Conservation (phyloP, 1,140 invertebrate species). For the Trichomalopsis sarcophagae region DNA sequence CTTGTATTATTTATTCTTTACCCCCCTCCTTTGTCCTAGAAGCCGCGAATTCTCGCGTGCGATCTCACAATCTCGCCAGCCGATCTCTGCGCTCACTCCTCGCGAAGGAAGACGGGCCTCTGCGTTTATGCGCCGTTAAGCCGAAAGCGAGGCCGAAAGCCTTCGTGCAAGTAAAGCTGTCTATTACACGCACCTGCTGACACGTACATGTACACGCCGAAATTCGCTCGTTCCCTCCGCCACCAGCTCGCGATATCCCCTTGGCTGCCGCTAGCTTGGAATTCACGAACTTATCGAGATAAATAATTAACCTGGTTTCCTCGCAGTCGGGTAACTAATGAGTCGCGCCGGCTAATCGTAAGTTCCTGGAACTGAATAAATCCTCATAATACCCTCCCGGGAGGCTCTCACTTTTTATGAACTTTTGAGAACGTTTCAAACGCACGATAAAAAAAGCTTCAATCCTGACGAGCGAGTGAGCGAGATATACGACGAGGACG, state of each 20-base stretch:
- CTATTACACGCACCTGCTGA: conserved; percentile 13
- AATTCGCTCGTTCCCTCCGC: neutral
- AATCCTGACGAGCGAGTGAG: neutral
- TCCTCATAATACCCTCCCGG: too few species aligned
- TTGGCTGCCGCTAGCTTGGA: neutral
- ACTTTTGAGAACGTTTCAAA: neutral
- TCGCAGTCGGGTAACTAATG: too few species aligned
- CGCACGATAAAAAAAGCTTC: neutral
- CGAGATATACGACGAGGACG: neutral
- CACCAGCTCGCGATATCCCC: conserved; percentile 9
- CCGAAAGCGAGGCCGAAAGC: too few species aligned
- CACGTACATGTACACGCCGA: neutral
- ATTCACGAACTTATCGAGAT: neutral
- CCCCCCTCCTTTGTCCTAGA: neutral
- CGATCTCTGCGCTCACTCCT: neutral
- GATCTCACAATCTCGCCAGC: conserved; percentile 1
- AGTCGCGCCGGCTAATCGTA: too few species aligned
- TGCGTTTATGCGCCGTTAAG: conserved; percentile 1
- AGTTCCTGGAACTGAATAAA: too few species aligned
- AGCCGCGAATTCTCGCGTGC: conserved; percentile 24
- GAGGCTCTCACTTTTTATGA: neutral
- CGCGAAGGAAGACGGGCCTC: neutral
- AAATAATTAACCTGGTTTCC: neutral
- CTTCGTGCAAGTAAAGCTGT: conserved; percentile 14
- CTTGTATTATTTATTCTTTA: neutral